Evolutionary conservation across 2,113 vertebrate species (phyloP), one percentile per base, ranked within the genome.

Genomic region (Polypterus bichir): DNA sequence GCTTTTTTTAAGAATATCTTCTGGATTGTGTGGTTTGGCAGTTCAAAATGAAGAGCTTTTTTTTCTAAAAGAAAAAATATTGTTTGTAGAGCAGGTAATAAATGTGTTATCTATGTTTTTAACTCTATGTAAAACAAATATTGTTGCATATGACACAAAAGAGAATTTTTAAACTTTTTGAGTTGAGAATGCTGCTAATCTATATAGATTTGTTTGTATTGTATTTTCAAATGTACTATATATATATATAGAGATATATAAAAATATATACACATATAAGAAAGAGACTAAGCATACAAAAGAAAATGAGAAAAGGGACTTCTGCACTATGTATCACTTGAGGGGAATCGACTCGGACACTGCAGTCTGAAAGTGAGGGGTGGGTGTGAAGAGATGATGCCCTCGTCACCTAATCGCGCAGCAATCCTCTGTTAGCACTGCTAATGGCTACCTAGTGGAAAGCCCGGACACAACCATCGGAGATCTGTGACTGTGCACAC

Each of bases 161-260:
- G 49, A 51, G 49, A 51, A 51, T 74, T 48, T 51, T 45, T 58
- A 47, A 62, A 56, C 27, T 61, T 44, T 62, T 46, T 80, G 70
- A 71, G 77, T 82, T 79, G 78, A 80, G 81, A 83, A 85, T 83
- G 82, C 81, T 85, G 82, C 82, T 85, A 83, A 77, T 82, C 78
- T 75, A 70, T 68, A 74, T 80, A 85, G 68, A 80, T 76, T 74
- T 76, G 71, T 83, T 80, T 81, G 69, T 80, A 80, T 71, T 84
- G 78, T 84, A 53, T 59, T 51, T 62, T 53, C 65, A 68, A 69
- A 54, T 79, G 71, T 82, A 79, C 79, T 64, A 77, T 63, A 67
- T 65, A 70, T 79, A 62, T 74, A 71, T 71, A 72, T 64, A 64
- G 71, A 80, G 7, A 69, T 71, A 52, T 45, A 9, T 44, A 44